These are phyloP conservation scores for Sebastes variabilis DNA, from an alignment of 2,797 vertebrate genomes.

Conservation along the genomic window DNA sequence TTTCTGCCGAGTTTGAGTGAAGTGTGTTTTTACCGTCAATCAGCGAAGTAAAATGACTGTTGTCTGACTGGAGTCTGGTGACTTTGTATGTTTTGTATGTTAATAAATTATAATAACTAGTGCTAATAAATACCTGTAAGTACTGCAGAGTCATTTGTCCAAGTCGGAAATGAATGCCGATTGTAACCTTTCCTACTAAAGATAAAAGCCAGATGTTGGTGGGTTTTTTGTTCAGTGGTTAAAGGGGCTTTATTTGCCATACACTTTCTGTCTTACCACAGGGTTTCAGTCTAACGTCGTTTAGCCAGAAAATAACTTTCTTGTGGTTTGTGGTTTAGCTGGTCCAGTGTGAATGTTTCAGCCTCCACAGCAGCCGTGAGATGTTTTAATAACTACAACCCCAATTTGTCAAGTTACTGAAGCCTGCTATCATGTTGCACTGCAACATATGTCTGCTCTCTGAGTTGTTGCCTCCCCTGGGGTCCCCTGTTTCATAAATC, in stretches of 20 bases:
- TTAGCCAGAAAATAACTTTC: background rate
- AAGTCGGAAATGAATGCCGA: background rate
- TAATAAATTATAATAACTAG: background rate
- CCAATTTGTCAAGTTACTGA: constrained; percentile 64
- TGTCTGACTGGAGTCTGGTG: too few relatives aligned
- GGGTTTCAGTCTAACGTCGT: background rate
- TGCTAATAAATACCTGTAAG: background rate
- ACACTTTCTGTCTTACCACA: too few relatives aligned
- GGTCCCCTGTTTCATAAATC: constrained; percentile 60
- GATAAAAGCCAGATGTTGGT: background rate
- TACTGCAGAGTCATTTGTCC: background rate
- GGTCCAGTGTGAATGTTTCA: background rate
- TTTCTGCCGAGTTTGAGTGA: too few relatives aligned
- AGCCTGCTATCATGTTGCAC: constrained; percentile 67
- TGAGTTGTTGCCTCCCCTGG: constrained; percentile 58
- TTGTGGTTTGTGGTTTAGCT: background rate
- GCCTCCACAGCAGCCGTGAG: constrained; percentile 11
- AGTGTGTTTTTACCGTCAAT: too few relatives aligned
- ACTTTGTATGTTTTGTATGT: too few relatives aligned
- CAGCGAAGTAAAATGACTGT: too few relatives aligned
- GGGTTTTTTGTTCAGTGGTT: too few relatives aligned
- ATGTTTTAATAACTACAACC: constrained; percentile 53
- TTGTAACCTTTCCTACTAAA: background rate
- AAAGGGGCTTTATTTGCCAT: too few relatives aligned
- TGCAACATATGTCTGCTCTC: constrained; percentile 67